A percentile compares a stretch with the other conserved stretches of the same genome.
Evolutionary conservation across 23 tunicate species (phyloP).

Genomic region (Styela clava): DNA sequence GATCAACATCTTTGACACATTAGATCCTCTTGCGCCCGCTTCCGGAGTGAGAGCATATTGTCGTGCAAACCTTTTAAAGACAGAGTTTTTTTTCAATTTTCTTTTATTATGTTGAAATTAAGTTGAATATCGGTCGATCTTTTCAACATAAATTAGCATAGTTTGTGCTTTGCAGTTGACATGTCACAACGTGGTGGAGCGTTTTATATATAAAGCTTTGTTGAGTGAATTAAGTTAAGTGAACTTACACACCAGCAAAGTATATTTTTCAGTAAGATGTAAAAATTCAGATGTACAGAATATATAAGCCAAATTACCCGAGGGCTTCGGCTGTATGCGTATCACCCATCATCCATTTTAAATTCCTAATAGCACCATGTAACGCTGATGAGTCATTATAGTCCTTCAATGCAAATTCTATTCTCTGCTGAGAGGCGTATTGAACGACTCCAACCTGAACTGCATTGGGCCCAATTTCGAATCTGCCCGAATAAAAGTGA

Average conservation of each 20-base stretch:
- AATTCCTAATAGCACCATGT: slow-evolving; percentile 39
- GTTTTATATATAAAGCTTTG: too few species aligned
- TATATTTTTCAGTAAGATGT: too few species aligned
- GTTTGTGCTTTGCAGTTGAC: background rate
- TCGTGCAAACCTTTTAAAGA: slow-evolving; percentile 38
- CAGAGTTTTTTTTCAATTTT: too few species aligned
- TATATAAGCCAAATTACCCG: background rate
- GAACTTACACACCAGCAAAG: too few species aligned
- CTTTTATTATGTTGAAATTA: slow-evolving; percentile 14
- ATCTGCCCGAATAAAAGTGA: slow-evolving; percentile 12
- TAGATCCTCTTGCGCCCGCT: slow-evolving; percentile 25
- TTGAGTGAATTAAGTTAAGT: too few species aligned
- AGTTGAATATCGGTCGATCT: background rate
- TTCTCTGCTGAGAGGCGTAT: slow-evolving; percentile 48
- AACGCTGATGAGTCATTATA: slow-evolving; percentile 38
- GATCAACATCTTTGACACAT: slow-evolving; percentile 59
- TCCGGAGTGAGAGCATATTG: slow-evolving; percentile 30
- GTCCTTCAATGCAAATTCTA: slow-evolving; percentile 62
- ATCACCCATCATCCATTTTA: slow-evolving; percentile 71
- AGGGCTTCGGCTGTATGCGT: slow-evolving; percentile 50
- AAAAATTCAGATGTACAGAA: too few species aligned
- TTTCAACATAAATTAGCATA: background rate
- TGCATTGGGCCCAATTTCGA: slow-evolving; percentile 53
- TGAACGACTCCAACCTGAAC: slow-evolving; percentile 81
- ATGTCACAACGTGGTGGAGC: too few species aligned